A percentile compares a stretch with the other conserved stretches of the same genome.
Conservation (phyloP, 2,888 invertebrate species). For the Dexiosoma caninum region DNA sequence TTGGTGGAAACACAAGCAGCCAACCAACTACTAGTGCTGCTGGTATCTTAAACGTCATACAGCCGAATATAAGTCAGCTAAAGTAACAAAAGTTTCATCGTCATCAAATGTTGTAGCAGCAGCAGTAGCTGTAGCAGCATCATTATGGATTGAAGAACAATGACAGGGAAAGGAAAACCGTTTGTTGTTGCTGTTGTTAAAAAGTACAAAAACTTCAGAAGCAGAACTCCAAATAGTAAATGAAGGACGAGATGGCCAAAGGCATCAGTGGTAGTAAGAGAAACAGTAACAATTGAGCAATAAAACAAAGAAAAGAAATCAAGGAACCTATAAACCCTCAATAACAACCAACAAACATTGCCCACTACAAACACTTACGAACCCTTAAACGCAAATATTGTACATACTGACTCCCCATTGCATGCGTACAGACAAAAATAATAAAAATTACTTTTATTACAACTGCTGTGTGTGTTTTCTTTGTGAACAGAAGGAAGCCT, state of each 20-base stretch:
- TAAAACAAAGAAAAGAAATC: neutral
- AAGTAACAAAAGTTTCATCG: conserved; percentile 24
- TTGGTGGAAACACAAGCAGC: conserved; percentile 31
- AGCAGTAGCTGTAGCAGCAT: neutral
- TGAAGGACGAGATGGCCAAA: conserved; percentile 18
- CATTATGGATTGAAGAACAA: neutral
- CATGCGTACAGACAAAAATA: conserved; percentile 8
- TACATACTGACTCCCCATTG: neutral
- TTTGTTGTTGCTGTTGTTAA: conserved; percentile 23
- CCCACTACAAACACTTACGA: neutral
- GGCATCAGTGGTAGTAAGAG: neutral
- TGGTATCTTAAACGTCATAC: neutral
- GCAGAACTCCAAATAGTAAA: conserved; percentile 19
- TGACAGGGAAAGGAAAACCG: conserved; percentile 21
- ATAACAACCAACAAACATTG: neutral
- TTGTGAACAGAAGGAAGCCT: conserved; percentile 50
- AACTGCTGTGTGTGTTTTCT: conserved; percentile 6
- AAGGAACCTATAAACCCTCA: conserved; percentile 31
- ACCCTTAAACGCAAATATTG: neutral
- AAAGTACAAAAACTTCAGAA: conserved; percentile 6
- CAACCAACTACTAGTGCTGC: neutral
- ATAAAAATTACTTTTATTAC: conserved; percentile 28
- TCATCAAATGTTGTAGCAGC: conserved; percentile 3
- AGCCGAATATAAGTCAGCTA: conserved; percentile 1
- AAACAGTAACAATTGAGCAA: conserved; percentile 8